These are phyloP conservation scores for Harpagoxenus sublaevis DNA, from an alignment of 2,888 invertebrate genomes.

Conservation along the genomic window DNA sequence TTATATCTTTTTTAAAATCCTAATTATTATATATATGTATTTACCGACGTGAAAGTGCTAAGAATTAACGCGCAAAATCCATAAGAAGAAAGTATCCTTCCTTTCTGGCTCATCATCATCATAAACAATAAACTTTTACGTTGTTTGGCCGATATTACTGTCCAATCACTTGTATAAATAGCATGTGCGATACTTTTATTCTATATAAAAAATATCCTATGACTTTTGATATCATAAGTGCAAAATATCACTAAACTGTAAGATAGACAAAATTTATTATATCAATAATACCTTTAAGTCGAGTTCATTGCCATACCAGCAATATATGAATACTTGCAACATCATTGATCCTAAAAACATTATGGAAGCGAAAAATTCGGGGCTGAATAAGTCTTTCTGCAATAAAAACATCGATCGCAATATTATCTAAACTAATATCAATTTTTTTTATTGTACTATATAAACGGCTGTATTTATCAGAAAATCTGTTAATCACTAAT, in stretches of 20 bases:
- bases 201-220: slow-evolving; percentile 12
- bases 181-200: slow-evolving; percentile 66
- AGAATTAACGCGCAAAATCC: slow-evolving; percentile 75
- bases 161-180: slow-evolving; percentile 76
- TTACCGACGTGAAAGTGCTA: slow-evolving; percentile 76
- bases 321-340: slow-evolving; percentile 76
- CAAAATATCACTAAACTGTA: background rate
- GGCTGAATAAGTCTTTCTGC: slow-evolving; percentile 56
- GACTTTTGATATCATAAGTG: background rate
- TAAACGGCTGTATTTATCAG: background rate
- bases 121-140: slow-evolving; percentile 71
- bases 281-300: slow-evolving; percentile 41
- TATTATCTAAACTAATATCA: background rate
- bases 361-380: slow-evolving; percentile 56
- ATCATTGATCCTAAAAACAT: slow-evolving; percentile 68
- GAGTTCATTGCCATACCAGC: slow-evolving; percentile 77
- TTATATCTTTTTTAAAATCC: background rate
- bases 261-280: background rate
- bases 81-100: slow-evolving; percentile 73
- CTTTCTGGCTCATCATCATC: slow-evolving; percentile 73
- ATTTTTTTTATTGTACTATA: background rate
- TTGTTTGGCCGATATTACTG: slow-evolving; percentile 56
- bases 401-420: background rate
- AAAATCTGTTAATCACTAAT: background rate
- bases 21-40: slow-evolving; percentile 7